Base-by-base conservation (phyloP, 2,888 invertebrate species). In the Dryococelus australis region DNA sequence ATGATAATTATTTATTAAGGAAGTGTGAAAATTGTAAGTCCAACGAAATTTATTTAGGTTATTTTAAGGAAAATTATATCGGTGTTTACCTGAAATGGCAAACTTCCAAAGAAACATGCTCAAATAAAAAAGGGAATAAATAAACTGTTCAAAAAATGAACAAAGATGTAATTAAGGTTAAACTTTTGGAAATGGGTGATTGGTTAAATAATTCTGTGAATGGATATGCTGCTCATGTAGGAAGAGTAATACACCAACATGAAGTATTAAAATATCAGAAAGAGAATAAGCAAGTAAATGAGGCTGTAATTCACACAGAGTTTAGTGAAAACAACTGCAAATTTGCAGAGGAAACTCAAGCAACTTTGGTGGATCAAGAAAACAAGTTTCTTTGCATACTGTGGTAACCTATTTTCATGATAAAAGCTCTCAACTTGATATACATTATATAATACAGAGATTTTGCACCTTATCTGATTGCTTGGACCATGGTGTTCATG, bases 291-390 rank as follows among this genome's bases (percentile, higher is more conserved):
- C n/a, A n/a, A n/a, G n/a, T n/a, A n/a, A n/a, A n/a, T n/a, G 79
- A 79, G 27, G 27, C 9, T 3, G 79, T 79, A 8, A 79, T 79
- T 79, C 79, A 79, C 79, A 79, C 20, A 2, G 9, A 79, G 16
- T 79, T 79, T 79, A 79, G 79, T 79, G 79, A 79, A 79, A 79
- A 79, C 79, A 79, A 1, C 27, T 79, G 79, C 20, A 79, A 79
- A 6, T 79, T 79, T 27, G 79, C 4, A 79, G 79, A 79, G 79
- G 79, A 79, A 79, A 79, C 79, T 20, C 4, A 79, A 79, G 79
- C 79, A 16, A 79, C 79, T 79, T 79, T 79, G 79, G 79, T 79
- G 79, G 79, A 20, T 79, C 79, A 79, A 79, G 79, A 79, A n/a
- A n/a, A n/a, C n/a, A n/a, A n/a, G n/a, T n/a, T n/a, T n/a, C n/a